Base-by-base conservation (phyloP, 2,888 invertebrate species). In the Scelioninae gen. 1 region DNA sequence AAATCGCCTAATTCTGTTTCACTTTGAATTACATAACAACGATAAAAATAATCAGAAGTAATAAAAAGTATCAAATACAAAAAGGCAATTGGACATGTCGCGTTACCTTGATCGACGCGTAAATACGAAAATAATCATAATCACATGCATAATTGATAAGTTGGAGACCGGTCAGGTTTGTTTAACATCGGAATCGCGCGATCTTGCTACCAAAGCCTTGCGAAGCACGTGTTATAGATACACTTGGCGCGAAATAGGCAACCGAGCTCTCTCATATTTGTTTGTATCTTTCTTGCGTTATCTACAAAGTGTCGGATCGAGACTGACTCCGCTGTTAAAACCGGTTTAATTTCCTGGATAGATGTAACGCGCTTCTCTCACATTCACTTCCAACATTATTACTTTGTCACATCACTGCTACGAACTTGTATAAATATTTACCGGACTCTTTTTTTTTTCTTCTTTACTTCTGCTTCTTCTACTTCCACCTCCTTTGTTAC, bases 291-390 rank as follows among this genome's bases (percentile, higher is more conserved):
- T 63, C 69, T 63, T 56, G 16, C 63, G 80, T 82, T 82, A 69
- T 83, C 78, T 78, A 63, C 58, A 69, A 78, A 53, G 75, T 65
- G 74, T 75, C 74, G 74, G 69, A 82, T 74, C 69, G 74, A 68
- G 65, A 68, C 68, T 29, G 74, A 74, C 63, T 68, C 47, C 55
- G 65, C n/a, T n/a, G 51, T 34, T 74, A 45, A 16, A 82, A 77
- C 82, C 77, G 82, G 82, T 78, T 82, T 82, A 77, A 82, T 82
- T 82, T 82, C 82, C 82, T 82, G 82, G 63, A 77, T 78, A 72
- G 74, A 74, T 65, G 82, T 82, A 82, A 82, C 63, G 77, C 68
- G 72, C 55, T 32, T 31, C 60, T 63, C 65, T 63, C 65, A 49
- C 62, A 68, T 77, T 63, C 58, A 75, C 66, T 75, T 53, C 29